phyloP scores from a whole-genome alignment of 2,113 vertebrate species.

The Eonycteris spelaea region DNA sequence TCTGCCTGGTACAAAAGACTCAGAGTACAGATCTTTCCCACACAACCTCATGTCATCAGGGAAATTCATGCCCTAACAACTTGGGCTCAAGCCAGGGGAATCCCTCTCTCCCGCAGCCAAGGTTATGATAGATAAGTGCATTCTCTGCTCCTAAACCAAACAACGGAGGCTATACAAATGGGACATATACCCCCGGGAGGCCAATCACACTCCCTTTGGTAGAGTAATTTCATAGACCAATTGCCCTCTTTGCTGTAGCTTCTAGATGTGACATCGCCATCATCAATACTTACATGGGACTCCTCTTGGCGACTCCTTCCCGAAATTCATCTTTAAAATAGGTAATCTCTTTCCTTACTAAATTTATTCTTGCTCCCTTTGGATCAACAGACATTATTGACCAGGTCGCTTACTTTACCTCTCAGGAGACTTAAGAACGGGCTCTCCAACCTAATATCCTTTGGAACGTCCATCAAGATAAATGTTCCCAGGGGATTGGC shows the following conservation, averaged over 20 bases:
- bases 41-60: not conserved
- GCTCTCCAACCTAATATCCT: not conserved
- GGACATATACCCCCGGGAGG: not conserved
- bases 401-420: not conserved
- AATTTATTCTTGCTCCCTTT: not conserved
- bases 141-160: not conserved
- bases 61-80: not conserved
- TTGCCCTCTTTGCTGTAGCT: not conserved
- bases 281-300: not conserved
- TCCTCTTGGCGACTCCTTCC: not conserved
- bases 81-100: not conserved
- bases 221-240: not conserved
- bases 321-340: not conserved
- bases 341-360: not conserved
- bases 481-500: not conserved
- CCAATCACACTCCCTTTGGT: accelerated
- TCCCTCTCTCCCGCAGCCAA: not conserved
- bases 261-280: not conserved
- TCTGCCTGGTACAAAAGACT: not conserved
- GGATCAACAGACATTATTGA: not conserved
- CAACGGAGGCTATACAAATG: accelerated
- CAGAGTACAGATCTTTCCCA: not conserved
- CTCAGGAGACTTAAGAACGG: not conserved
- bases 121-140: not conserved
- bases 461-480: not conserved